Evolutionary conservation across 2,113 vertebrate genomes (phyloP), one percentile per base, ranked within the genome.

Genomic region (Brachirus orientalis): DNA sequence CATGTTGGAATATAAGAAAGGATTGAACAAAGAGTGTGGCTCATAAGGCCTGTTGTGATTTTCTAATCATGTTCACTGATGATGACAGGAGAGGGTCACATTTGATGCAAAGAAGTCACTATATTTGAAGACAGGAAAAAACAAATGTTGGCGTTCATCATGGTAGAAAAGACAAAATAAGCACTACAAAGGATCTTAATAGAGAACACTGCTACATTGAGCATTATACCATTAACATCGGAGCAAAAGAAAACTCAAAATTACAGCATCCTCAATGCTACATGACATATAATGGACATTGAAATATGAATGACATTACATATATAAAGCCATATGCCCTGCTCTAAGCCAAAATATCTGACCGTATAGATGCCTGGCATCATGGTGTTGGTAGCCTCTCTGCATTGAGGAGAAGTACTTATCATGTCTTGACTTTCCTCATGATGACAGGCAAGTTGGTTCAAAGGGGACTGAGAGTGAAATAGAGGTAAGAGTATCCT

Each of bases 281-380:
- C 14, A 65, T 50, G 47, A 56, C 63, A 67, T 71, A 57, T 71
- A 33, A 69, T 4, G 1, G 5, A 38, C 14, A 70, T 44, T 59
- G n/a, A 28, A 19, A 67, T 54, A 22, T 64, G 36, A 59, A 69
- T 62, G 17, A 36, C 36, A 72, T 50, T 40, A 38, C 69, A 55
- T 62, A 51, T 74, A n/a, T 52, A n/a, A n/a, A n/a, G n/a, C n/a
- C n/a, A n/a, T n/a, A n/a, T n/a, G n/a, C n/a, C n/a, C n/a, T n/a
- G 7, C 35, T 40, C 14, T 4, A 41, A 64, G 62, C 62, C 17
- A 55, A 63, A 10, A 74, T 71, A 14, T 35, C 28, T 55, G 54
- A 22, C 20, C 35, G 6, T 28, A 16, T 22, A 10, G 22, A 52
- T 35, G 50, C 20, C 16, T 20, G 40, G 7, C 17, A 9, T 41